Evolutionary conservation across 2,797 vertebrate genomes (phyloP), one percentile per base, ranked within the genome.

Genomic region (Microctenopoma stevenorrisi): DNA sequence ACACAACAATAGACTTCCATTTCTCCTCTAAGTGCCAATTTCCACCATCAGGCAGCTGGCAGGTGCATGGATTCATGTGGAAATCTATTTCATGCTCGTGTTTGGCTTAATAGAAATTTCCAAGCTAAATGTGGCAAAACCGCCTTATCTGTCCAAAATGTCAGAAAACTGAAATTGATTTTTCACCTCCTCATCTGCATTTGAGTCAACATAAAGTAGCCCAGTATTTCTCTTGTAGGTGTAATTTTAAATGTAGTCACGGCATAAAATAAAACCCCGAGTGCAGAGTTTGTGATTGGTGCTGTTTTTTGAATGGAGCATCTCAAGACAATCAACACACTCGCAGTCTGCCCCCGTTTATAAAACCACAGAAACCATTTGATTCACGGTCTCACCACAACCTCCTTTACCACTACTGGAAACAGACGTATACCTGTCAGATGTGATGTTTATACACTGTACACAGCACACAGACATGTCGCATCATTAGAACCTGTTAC

Each of bases 1-100:
- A 87, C 89, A 91, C 90, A 91, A 94, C 93, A 94, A 93, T 93
- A 89, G 90, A 92, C 92, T 92, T 91, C 89, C 89, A 90, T 93
- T 93, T 91, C 89, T 91, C 82, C 88, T 91, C 85, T 92, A 92
- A 94, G 90, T 93, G 91, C 91, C 92, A 94, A 93, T 94, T 93
- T 94, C 90, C 92, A 93, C 78, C 88, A 84, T 79, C 53, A 85
- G 86, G 85, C 79, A 85, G 89, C 89, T 86, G 89, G 89, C 92
- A 92, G 91, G 91, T 89, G 89, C 83, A 89, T 71, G 64, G 90
- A 93, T 93, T 94, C 91, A 92, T 93, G 90, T 86, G 85, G 83
- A 92, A 94, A 92, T 90, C 91, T 90, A 94, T 94, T 94, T 94
- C 90, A 91, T 92, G 88, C 92, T 90, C 56, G 25, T 90, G 91